Evolutionary conservation across 2,888 invertebrate species (phyloP).

Genomic region (Tachina lurida): DNA sequence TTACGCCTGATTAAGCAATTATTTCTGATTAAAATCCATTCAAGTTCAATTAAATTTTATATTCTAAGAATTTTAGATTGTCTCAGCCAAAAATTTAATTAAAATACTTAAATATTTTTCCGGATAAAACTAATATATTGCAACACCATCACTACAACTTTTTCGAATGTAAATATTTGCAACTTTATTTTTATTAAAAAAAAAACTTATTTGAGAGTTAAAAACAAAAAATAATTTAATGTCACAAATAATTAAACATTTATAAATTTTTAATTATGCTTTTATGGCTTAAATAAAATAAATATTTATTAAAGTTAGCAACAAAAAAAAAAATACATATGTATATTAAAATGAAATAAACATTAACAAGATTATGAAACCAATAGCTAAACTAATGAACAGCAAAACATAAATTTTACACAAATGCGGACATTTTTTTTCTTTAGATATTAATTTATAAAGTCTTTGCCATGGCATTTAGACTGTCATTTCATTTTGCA

Average conservation of each 20-base stretch:
- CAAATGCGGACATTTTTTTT: background rate
- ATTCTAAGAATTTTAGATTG: background rate
- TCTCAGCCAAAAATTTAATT: background rate
- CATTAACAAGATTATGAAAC: constrained; percentile 40
- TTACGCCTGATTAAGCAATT: too few species aligned
- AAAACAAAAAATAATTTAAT: background rate
- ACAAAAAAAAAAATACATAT: background rate
- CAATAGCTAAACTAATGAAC: background rate
- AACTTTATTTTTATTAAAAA: too few species aligned
- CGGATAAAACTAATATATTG: constrained; percentile 50
- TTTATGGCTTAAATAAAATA: constrained; percentile 26
- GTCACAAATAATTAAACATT: constrained; percentile 37
- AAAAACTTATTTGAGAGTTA: too few species aligned
- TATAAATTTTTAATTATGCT: constrained; percentile 37
- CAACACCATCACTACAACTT: constrained; percentile 27
- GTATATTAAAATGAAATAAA: constrained; percentile 25
- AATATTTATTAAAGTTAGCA: constrained; percentile 28
- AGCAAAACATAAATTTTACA: constrained; percentile 1
- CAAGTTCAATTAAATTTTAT: too few species aligned
- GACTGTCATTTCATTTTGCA: constrained; percentile 23
- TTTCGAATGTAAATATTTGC: background rate
- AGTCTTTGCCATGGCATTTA: constrained; percentile 28
- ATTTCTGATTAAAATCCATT: too few species aligned
- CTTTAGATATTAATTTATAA: constrained; percentile 1
- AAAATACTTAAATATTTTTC: constrained; percentile 21